Conservation (phyloP, 2,113 vertebrate species). For the Fregata magnificens region DNA sequence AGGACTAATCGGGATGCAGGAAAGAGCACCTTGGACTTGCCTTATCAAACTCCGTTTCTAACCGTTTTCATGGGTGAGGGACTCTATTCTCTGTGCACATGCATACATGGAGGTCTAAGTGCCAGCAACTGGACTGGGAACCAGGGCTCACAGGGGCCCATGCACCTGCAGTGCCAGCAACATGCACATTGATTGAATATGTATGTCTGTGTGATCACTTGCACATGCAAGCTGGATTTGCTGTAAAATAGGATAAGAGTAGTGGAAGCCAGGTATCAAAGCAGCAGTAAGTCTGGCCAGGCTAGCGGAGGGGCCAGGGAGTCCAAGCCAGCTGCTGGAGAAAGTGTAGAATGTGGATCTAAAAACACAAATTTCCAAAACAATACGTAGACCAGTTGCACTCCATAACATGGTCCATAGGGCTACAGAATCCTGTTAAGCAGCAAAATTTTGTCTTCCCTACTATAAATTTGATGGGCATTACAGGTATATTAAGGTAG, state of each 20-base stretch:
- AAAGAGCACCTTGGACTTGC: background rate
- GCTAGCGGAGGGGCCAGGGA: background rate
- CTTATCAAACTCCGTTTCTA: background rate
- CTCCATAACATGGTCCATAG: background rate
- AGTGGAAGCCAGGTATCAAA: background rate
- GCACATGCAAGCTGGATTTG: background rate
- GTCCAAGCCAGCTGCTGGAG: background rate
- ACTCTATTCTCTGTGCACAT: background rate
- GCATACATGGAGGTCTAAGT: background rate
- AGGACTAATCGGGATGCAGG: background rate
- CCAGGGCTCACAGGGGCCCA: background rate
- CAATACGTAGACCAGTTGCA: background rate
- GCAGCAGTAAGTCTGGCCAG: background rate
- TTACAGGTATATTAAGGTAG: background rate
- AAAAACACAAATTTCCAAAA: background rate
- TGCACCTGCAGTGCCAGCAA: background rate
- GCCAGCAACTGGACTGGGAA: background rate
- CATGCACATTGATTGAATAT: background rate
- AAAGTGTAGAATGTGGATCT: background rate
- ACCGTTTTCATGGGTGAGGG: background rate
- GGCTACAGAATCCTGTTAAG: background rate
- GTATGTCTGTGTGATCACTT: background rate
- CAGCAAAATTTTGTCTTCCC: background rate
- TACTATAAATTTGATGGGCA: background rate
- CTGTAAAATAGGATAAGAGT: background rate